Percentiles rank a stretch among this genome's conserved stretches.
These are phyloP conservation scores for Tinea pellionella DNA, from an alignment of 2,888 invertebrate species.

Conservation along the genomic window DNA sequence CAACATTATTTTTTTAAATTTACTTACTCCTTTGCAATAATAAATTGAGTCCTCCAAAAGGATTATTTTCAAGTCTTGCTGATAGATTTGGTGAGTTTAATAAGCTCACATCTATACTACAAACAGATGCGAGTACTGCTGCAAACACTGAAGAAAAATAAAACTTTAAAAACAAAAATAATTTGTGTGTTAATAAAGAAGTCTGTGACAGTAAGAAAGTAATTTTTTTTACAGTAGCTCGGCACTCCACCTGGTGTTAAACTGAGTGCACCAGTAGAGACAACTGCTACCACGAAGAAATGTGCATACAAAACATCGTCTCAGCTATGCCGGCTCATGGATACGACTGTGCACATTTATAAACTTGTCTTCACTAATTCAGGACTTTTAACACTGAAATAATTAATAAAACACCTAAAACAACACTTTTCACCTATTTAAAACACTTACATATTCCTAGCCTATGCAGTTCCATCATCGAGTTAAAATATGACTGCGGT, in stretches of 20 bases:
- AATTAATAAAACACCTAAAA: background rate
- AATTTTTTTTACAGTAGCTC: too few relatives aligned
- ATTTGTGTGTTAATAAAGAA: too few relatives aligned
- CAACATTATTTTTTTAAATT: too few relatives aligned
- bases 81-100: constrained; percentile 29
- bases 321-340: too few relatives aligned
- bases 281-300: too few relatives aligned
- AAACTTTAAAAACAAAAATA: background rate
- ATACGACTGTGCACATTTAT: too few relatives aligned
- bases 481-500: background rate
- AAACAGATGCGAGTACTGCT: constrained; percentile 23
- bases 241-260: too few relatives aligned
- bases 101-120: constrained; percentile 33
- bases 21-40: constrained; percentile 37
- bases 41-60: constrained; percentile 37
- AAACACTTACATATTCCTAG: constrained; percentile 7
- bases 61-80: constrained; percentile 33
- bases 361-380: too few relatives aligned
- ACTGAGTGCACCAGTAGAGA: too few relatives aligned
- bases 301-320: too few relatives aligned
- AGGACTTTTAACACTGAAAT: too few relatives aligned
- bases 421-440: background rate
- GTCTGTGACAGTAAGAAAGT: too few relatives aligned
- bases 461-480: background rate
- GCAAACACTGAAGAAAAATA: constrained; percentile 22